Evolutionary conservation across 2,797 vertebrate species (phyloP).

Genomic region (Chrysocyon brachyurus): DNA sequence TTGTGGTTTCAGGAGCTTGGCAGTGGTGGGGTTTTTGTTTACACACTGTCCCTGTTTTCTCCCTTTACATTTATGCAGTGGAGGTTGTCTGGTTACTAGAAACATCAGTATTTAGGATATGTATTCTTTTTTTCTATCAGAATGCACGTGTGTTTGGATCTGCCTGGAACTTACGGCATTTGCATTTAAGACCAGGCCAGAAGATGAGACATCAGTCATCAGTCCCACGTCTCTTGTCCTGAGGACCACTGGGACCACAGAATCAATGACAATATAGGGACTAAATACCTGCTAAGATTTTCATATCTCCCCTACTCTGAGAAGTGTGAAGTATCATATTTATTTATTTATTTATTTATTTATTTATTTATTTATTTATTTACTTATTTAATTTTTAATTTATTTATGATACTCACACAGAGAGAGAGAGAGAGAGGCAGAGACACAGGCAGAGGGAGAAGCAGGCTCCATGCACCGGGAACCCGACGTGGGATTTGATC

Average conservation of each 20-base stretch:
- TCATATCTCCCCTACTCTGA: neutral
- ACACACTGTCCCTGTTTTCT: accelerated
- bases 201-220: accelerated
- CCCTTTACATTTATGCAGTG: accelerated
- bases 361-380: no score
- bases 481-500: no score
- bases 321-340: neutral
- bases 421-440: no score
- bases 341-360: neutral
- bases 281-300: neutral
- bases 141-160: neutral
- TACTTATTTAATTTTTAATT: no score
- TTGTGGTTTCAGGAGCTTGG: no score
- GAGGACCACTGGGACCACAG: neutral
- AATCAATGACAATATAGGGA: neutral
- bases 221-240: no score
- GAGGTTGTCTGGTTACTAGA: neutral
- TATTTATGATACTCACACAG: no score
- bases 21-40: neutral
- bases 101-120: neutral
- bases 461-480: no score
- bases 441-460: no score
- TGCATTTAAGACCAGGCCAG: neutral
- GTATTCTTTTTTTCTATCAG: neutral
- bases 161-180: neutral